These are phyloP conservation scores for Cenopis cana DNA, from an alignment of 2,888 invertebrate species.

Conservation along the genomic window DNA sequence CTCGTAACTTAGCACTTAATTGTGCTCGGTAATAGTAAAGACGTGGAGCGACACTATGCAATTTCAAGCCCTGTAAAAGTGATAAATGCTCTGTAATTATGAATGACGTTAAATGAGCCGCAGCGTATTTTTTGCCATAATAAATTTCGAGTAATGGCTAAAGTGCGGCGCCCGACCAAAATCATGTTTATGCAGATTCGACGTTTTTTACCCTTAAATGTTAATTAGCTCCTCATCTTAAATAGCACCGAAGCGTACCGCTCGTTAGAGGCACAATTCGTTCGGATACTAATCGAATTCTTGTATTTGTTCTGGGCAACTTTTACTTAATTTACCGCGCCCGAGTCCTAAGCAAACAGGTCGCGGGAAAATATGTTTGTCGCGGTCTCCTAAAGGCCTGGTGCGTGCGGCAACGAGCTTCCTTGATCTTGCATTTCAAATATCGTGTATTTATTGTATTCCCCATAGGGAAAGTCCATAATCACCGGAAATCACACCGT, in stretches of 20 bases:
- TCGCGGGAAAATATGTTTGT: conserved; percentile 53
- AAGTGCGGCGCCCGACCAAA: conserved; percentile 14
- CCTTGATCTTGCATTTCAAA: conserved; percentile 32
- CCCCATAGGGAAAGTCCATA: background rate
- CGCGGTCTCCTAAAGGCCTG: conserved; percentile 46
- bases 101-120: conserved; percentile 18
- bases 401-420: conserved; percentile 33
- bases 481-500: conserved; percentile 8
- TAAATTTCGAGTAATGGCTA: conserved; percentile 30
- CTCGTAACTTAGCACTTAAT: conserved; percentile 30
- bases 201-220: conserved; percentile 33
- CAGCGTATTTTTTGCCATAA: conserved; percentile 15
- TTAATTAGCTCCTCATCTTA: conserved; percentile 10
- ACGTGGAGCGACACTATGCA: background rate
- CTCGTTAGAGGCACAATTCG: conserved; percentile 47
- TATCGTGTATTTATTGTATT: conserved; percentile 22
- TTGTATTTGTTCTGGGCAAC: conserved; percentile 57
- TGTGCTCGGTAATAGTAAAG: conserved; percentile 11
- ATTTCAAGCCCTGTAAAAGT: conserved; percentile 1
- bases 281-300: conserved; percentile 57
- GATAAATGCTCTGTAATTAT: conserved; percentile 23
- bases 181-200: conserved; percentile 25
- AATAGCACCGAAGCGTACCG: conserved; percentile 29
- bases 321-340: conserved; percentile 53
- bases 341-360: conserved; percentile 57